Base-by-base conservation (phyloP, 2,113 vertebrate genomes). In the Sinocyclocheilus rhinocerous region DNA sequence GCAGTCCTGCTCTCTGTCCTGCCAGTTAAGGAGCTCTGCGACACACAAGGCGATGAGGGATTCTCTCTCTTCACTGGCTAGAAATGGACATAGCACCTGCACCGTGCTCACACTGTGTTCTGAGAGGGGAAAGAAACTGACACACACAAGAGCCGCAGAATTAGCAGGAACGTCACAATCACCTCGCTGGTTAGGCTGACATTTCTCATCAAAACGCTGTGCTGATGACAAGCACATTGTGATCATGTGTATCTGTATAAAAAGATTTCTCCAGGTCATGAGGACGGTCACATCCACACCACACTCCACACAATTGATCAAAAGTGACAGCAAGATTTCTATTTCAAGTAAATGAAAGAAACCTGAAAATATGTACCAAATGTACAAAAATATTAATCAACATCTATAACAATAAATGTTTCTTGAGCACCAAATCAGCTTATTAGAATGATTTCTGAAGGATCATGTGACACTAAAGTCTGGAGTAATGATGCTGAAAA, bases 81-180 rank as follows among this genome's bases (percentile, higher is more conserved):
- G 94, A 90, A 93, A 94, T 2, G 96, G 93, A 90, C 96, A 97
- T 39, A 99, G 93, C 85, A 95, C 95, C 91, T 98, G 97, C 82
- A 98, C 91, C 0, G 97, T 97, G 89, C 95, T 97, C 89, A 99
- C 87, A 78, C 92, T 95, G 84, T 96, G 96, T 84, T 95, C 95
- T 13, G 96, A 96, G 87, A 97, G 93, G 42, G 96, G 96, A 55
- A 96, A 96, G 90, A 97, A 96, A 90, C 98, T 98, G 87, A 77
- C 84, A 85, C 59, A 85, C 33, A 36, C 65, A 29, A 55, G 59
- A 82, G 48, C 20, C 70, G 22, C 50, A 84, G 50, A 76, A 16
- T 88, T 26, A 86, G 7, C 24, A 42, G 76, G 26, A 5, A 78
- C 4, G 15, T 12, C 16, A 63, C n/a, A 57, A 7, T 6, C 72